Percentiles rank a stretch among this genome's conserved stretches.
Evolutionary conservation across 2,797 vertebrate genomes (phyloP).

Genomic region (Pteronotus mesoamericanus): DNA sequence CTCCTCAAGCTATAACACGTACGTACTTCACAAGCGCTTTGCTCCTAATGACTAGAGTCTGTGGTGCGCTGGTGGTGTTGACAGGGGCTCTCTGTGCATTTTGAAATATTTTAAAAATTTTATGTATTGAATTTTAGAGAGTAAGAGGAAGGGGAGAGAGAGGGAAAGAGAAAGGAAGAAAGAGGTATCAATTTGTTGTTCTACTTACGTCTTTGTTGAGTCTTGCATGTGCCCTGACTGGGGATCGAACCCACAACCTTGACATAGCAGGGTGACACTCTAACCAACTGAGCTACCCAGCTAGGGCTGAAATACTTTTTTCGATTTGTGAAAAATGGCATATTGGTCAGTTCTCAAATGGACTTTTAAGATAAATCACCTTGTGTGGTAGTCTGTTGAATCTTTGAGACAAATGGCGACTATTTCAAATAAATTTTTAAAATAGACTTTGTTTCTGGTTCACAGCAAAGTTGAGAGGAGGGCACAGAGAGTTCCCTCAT

Average conservation of each 20-base stretch:
- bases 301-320: constrained; percentile 14
- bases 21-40: background rate
- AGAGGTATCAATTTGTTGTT: background rate
- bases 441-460: background rate
- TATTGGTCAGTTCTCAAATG: background rate
- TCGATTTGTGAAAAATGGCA: constrained; percentile 10
- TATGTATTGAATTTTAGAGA: background rate
- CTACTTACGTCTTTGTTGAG: background rate
- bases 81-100: background rate
- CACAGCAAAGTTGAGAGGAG: background rate
- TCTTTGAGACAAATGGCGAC: background rate
- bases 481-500: background rate
- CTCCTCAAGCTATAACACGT: background rate
- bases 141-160: background rate
- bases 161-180: background rate
- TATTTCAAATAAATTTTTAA: background rate
- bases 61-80: background rate
- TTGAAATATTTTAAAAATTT: background rate
- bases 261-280: background rate
- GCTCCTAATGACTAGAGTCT: background rate
- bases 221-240: background rate
- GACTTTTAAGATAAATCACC: background rate
- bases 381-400: background rate
- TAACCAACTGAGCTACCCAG: background rate
- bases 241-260: background rate